Evolutionary conservation across 2,888 invertebrate species (phyloP), one percentile per base, ranked within the genome.

Genomic region (Agapostemon virescens): DNA sequence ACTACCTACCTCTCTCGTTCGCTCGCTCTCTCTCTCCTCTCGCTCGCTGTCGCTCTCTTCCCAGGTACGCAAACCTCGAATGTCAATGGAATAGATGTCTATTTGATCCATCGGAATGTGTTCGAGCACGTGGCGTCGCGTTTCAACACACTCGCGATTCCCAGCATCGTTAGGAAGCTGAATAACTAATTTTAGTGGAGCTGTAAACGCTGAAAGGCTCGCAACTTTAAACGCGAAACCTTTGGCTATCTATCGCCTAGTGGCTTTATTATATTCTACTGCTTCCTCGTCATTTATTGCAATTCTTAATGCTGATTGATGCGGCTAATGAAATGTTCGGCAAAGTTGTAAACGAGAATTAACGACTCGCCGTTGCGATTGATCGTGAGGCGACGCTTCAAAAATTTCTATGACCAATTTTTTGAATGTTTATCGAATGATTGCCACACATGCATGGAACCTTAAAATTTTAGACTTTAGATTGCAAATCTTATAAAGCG

Each of bases 121-220:
- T 9, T 23, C 33, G 33, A 20, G 7, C 49, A 63, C 52, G 40
- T 20, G 20, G 26, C 36, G 13, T 11, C 63, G 11, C 63, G 40
- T 61, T 63, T 76, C n/a, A 33, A 42, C 55, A 42, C 42, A 61
- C 42, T 26, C 61, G 42, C 23, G 69, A 55, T 69, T 52, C 38
- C 40, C 33, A 2, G 30, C n/a, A 17, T 33, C 9, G 9, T 23
- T 40, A 17, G 15, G 23, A 64, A 66, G 33, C 42, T 20, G 55
- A 64, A 40, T 42, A 52, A 76, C 23, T 74, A 76, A 74, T 74
- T 66, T 74, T n/a, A 40, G 55, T 23, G 33, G 64, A 30, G 42
- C 23, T 20, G 40, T 74, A 52, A 76, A 64, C 26, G 20, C 7
- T 49, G 52, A 74, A n/a, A 38, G 38, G 74, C 26, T 63, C 52